phyloP scores from a whole-genome alignment of 2,888 invertebrate genomes.

The Andrena haemorrhoa region DNA sequence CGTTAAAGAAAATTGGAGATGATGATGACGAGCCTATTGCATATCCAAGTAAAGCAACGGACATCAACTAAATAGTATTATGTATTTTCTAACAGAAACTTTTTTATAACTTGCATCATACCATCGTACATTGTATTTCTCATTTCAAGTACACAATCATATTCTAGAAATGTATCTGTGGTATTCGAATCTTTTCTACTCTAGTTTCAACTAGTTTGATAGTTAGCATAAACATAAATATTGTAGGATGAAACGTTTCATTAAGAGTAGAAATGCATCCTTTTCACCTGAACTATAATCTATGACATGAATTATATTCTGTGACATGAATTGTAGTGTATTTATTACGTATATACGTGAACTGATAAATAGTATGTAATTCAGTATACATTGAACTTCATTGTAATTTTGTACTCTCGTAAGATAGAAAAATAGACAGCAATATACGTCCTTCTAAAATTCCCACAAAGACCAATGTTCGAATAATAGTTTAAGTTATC shows the following conservation, averaged over 20 bases:
- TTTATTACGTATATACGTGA: slow-evolving; percentile 25
- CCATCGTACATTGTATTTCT: slow-evolving; percentile 27
- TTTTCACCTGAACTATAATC: background rate
- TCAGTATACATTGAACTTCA: background rate
- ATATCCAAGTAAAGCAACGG: slow-evolving; percentile 74
- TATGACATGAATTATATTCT: background rate
- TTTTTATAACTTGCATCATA: slow-evolving; percentile 30
- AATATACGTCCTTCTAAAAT: slow-evolving; percentile 1
- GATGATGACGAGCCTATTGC: slow-evolving; percentile 74
- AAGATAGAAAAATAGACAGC: slow-evolving; percentile 9
- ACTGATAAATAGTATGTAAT: background rate
- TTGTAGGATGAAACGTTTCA: background rate
- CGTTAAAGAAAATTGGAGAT: slow-evolving; percentile 78
- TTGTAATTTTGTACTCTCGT: slow-evolving; percentile 30
- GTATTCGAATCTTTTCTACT: background rate
- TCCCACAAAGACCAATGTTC: background rate
- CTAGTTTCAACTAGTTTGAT: background rate
- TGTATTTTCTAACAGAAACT: slow-evolving; percentile 1
- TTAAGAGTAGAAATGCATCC: background rate
- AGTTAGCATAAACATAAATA: background rate
- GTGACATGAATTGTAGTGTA: background rate
- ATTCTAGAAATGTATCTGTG: slow-evolving; percentile 14
- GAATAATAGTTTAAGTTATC: background rate
- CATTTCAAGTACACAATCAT: slow-evolving; percentile 13
- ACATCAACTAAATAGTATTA: slow-evolving; percentile 72